Base-by-base conservation (phyloP, 2,888 invertebrate genomes). In the Hydrotaea diabolus region DNA sequence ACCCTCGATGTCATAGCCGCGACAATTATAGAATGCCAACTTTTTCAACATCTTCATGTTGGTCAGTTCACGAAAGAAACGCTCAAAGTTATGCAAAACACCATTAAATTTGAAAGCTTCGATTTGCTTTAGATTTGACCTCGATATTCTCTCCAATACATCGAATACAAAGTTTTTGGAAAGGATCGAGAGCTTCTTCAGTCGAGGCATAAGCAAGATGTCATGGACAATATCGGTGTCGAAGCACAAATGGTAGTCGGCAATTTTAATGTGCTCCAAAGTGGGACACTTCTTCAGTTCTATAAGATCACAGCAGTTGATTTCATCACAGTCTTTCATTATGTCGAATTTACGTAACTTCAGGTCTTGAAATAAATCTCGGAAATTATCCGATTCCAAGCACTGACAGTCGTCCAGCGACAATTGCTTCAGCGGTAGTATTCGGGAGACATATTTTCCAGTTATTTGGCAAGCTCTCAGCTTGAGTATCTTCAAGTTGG, bases 131-230 rank as follows among this genome's bases (percentile, higher is more conserved):
- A 83, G 76, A 4, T 66, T 80, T 3, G 87, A 89, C 23, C 88
- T 86, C 15, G 88, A 87, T 69, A 90, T 87, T 43, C 89, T 89
- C 43, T 88, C 86, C 64, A 90, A 75, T 11, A 90, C 87, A 83
- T 90, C 89, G n/a, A 90, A 90, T 0, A 90, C 89, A 80, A 90
- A 90, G 78, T 90, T 90, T 55, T 87, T 89, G 7, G 90, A 89
- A 80, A 88, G 89, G 13, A 90, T 89, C 36, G 89, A 90, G 0
- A 90, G 83, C 43, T 90, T 89, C 15, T 86, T 87, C 0, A 90
- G 83, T 1, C 66, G 78, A 0, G 90, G 89, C 88, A 90, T 73
- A 13, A 85, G 86, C 1, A 90, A 77, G 36, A 90, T 80, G 55
- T 90, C 87, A 66, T 89, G 88, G 0, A 88, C 86, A 0, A 89